Evolutionary conservation across 2,797 vertebrate species (phyloP).

Genomic region (Chloroceryle amazona): DNA sequence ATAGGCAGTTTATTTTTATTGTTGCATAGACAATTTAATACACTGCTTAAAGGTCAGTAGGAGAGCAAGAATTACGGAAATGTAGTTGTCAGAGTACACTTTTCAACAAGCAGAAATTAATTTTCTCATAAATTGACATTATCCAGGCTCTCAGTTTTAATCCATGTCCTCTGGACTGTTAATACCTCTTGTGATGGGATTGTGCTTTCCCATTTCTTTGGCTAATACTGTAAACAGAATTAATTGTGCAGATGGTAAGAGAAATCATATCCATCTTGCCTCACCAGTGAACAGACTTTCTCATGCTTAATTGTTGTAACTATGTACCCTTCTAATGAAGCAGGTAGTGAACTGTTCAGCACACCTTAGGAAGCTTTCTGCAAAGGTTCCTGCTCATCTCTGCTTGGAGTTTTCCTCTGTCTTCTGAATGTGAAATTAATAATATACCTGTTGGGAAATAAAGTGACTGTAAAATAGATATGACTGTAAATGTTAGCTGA

Average conservation of each 20-base stretch:
- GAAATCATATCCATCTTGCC: background rate
- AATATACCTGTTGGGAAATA: background rate
- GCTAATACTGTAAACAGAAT: background rate
- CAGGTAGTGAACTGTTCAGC: background rate
- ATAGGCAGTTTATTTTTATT: background rate
- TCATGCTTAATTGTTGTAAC: background rate
- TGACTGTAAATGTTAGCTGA: background rate
- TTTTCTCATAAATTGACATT: slow-evolving; percentile 13
- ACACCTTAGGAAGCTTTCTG: background rate
- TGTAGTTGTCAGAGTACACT: background rate
- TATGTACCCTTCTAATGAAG: background rate
- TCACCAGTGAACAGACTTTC: background rate
- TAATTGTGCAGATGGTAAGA: slow-evolving; percentile 15
- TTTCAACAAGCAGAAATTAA: background rate
- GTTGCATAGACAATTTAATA: background rate
- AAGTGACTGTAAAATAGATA: background rate
- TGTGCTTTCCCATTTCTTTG: slow-evolving; percentile 22
- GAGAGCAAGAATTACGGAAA: background rate
- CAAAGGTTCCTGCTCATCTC: background rate
- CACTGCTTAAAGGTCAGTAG: background rate
- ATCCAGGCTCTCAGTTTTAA: background rate
- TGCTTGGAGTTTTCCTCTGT: background rate
- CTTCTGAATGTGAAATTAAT: background rate
- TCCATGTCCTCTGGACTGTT: background rate
- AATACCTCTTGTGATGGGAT: background rate